Conservation (phyloP, 2,888 invertebrate species). For the Aphodius granarius region DNA sequence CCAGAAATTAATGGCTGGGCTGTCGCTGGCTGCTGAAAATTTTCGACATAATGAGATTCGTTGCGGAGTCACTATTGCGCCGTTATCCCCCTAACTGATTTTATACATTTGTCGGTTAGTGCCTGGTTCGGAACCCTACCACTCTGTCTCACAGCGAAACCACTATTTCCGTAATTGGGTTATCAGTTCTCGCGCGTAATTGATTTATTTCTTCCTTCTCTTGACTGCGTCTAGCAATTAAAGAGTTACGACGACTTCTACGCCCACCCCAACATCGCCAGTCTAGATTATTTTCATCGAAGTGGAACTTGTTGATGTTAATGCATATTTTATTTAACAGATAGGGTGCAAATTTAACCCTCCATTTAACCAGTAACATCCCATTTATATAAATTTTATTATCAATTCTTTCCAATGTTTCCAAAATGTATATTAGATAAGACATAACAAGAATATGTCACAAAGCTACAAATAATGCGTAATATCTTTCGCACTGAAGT, state of each 20-base stretch:
- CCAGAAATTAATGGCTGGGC: constrained; percentile 27
- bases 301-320: background rate
- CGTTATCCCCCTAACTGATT: constrained; percentile 29
- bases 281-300: background rate
- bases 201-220: constrained; percentile 44
- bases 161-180: constrained; percentile 37
- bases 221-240: constrained; percentile 30
- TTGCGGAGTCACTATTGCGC: constrained; percentile 1
- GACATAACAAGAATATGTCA: background rate
- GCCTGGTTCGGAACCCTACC: constrained; percentile 19
- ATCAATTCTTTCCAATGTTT: too few relatives aligned
- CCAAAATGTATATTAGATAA: too few relatives aligned
- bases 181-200: constrained; percentile 48
- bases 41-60: constrained; percentile 30
- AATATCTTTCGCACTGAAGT: background rate
- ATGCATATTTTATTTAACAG: too few relatives aligned
- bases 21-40: constrained; percentile 22
- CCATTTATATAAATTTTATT: too few relatives aligned
- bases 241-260: constrained; percentile 31
- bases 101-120: constrained; percentile 34
- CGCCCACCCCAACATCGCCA: background rate
- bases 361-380: too few relatives aligned
- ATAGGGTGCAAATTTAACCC: too few relatives aligned
- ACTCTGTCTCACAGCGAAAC: constrained; percentile 27
- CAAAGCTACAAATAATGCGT: background rate